Conservation (phyloP, 2,113 vertebrate species). For the Ahaetulla prasina region DNA sequence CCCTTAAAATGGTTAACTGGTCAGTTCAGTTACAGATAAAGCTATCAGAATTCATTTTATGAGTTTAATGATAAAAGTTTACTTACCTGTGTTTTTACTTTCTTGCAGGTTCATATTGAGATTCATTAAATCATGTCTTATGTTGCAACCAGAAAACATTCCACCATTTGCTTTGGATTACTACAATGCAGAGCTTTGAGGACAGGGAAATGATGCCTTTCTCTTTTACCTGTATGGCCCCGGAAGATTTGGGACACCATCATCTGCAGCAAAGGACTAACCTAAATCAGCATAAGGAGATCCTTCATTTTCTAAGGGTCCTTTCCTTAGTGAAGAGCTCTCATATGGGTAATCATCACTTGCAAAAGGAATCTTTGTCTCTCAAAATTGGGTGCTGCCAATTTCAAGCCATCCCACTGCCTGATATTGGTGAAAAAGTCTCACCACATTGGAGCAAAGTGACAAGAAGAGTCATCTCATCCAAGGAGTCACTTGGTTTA, state of each 20-base stretch:
- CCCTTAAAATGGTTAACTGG: neutral
- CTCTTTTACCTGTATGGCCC: constrained; percentile 26
- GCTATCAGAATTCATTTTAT: neutral
- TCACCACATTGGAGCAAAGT: constrained; percentile 27
- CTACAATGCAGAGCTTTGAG: constrained; percentile 33
- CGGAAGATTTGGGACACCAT: constrained; percentile 7
- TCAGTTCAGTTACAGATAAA: neutral
- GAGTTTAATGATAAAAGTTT: neutral
- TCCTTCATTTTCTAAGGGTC: neutral
- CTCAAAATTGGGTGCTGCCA: constrained; percentile 35
- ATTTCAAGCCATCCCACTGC: constrained; percentile 27
- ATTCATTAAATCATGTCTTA: constrained; percentile 67
- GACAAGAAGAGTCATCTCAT: neutral
- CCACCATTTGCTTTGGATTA: neutral
- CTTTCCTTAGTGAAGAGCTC: constrained; percentile 20
- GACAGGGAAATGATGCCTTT: neutral
- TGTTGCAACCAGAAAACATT: constrained; percentile 5
- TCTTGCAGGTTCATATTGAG: constrained; percentile 77
- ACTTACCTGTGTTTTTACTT: constrained; percentile 30
- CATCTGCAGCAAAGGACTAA: neutral
- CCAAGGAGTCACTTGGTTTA: constrained; percentile 36
- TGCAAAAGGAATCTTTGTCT: constrained; percentile 32
- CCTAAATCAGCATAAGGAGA: constrained; percentile 28
- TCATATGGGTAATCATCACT: constrained; percentile 21
- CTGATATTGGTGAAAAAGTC: constrained; percentile 17